A percentile compares a stretch with the other conserved stretches of the same genome.
These are phyloP conservation scores for Chunga burmeisteri DNA, from an alignment of 2,113 vertebrate genomes.

Conservation along the genomic window DNA sequence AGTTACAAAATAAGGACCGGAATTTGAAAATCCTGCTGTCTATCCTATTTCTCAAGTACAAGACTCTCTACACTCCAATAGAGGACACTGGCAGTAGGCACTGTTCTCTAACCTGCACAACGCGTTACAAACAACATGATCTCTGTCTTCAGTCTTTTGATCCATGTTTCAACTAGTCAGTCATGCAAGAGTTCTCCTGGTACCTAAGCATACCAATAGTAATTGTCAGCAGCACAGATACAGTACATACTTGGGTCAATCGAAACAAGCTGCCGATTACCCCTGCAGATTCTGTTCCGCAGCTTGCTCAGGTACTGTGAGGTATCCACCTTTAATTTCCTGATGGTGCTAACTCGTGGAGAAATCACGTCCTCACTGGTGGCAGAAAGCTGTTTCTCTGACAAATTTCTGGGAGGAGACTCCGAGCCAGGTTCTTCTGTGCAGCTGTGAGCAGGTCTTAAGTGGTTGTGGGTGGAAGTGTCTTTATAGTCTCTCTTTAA, in stretches of 20 bases:
- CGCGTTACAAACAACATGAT: neutral
- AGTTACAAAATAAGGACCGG: neutral
- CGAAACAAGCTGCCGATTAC: constrained; percentile 54
- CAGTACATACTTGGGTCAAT: constrained; percentile 78
- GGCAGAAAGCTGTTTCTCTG: neutral
- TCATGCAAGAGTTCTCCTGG: neutral
- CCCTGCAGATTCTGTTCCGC: constrained; percentile 50
- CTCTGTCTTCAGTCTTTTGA: neutral
- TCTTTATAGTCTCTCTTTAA: neutral
- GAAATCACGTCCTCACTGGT: neutral
- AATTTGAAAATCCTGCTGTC: neutral
- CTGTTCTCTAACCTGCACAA: neutral
- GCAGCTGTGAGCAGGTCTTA: neutral
- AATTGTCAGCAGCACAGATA: neutral
- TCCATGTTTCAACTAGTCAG: neutral
- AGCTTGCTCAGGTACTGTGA: constrained; percentile 19
- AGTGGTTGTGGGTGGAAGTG: neutral
- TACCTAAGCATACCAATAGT: neutral
- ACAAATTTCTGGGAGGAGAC: neutral
- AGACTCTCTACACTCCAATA: neutral
- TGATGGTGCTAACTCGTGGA: neutral
- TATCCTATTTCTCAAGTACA: neutral
- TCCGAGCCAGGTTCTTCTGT: neutral
- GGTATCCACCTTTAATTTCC: neutral
- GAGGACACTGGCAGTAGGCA: neutral